These are phyloP conservation scores for Chrysodeixis includens DNA, from an alignment of 2,888 invertebrate genomes.

Conservation along the genomic window DNA sequence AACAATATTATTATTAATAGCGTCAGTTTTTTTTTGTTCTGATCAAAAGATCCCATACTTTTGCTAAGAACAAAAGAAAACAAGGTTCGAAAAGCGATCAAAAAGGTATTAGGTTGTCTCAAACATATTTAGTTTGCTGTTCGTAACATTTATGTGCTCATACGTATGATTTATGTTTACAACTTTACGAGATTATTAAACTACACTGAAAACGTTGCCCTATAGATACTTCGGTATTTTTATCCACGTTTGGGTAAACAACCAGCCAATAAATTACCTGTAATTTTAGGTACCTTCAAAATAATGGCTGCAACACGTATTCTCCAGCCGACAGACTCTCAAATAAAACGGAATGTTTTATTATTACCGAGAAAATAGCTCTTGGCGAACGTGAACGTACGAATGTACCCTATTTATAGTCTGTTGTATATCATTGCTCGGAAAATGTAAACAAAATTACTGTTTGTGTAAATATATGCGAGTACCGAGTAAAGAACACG, in stretches of 20 bases:
- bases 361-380: constrained; percentile 62
- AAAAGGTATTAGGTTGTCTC: too few relatives aligned
- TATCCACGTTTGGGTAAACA: background rate
- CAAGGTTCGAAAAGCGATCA: too few relatives aligned
- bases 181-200: background rate
- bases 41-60: too few relatives aligned
- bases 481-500: constrained; percentile 40
- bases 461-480: constrained; percentile 74
- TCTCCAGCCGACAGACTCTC: constrained; percentile 37
- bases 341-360: constrained; percentile 59
- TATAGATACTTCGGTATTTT: background rate
- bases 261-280: background rate
- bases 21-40: too few relatives aligned
- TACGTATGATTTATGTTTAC: too few relatives aligned
- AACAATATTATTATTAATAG: too few relatives aligned
- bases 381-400: constrained; percentile 65
- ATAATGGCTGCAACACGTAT: constrained; percentile 12
- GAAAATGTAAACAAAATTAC: constrained; percentile 79
- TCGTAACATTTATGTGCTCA: too few relatives aligned
- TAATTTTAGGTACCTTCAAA: constrained; percentile 4
- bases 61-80: too few relatives aligned
- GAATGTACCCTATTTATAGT: constrained; percentile 67
- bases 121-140: too few relatives aligned
- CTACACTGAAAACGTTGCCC: background rate
- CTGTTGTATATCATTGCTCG: constrained; percentile 71